phyloP scores from a whole-genome alignment of 2,888 invertebrate species.

The Belgica antarctica region DNA sequence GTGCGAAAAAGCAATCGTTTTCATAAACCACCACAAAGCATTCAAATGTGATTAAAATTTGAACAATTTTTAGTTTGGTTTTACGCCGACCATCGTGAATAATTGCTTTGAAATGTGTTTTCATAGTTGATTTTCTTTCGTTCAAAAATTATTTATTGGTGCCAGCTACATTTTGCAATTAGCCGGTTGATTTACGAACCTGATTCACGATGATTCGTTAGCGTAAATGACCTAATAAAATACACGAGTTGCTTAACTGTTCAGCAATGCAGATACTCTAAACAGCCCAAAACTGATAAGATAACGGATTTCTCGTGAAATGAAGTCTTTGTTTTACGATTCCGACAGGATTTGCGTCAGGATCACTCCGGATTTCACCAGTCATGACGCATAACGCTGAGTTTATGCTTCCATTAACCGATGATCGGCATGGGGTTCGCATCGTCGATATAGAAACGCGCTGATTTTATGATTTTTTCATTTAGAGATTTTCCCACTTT shows the following conservation, averaged over 20 bases:
- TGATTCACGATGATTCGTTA: not conserved
- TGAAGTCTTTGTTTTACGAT: not conserved
- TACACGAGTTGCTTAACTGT: not conserved
- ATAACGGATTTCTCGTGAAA: not conserved
- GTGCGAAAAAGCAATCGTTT: slow-evolving; percentile 11
- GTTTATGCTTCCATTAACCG: slow-evolving; percentile 25
- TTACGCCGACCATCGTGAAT: slow-evolving; percentile 1
- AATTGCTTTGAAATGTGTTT: not conserved
- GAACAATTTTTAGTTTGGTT: slow-evolving; percentile 9
- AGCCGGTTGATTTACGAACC: not conserved
- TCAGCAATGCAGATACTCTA: slow-evolving; percentile 21
- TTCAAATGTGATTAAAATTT: slow-evolving; percentile 4
- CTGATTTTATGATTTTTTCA: not conserved
- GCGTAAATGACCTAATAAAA: slow-evolving; percentile 1
- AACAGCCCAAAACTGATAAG: not conserved
- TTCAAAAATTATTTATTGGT: slow-evolving; percentile 5
- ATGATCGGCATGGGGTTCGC: slow-evolving; percentile 25
- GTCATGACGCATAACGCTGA: slow-evolving; percentile 10
- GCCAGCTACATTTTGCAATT: not conserved
- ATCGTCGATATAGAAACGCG: slow-evolving; percentile 21
- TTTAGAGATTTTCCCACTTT: slow-evolving; percentile 16
- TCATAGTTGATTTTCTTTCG: not conserved
- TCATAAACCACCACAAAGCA: not conserved
- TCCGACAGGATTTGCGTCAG: slow-evolving; percentile 12
- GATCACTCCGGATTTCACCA: slow-evolving; percentile 28